phyloP scores from a whole-genome alignment of 2,888 invertebrate genomes.

The Rhamnusium bicolor region DNA sequence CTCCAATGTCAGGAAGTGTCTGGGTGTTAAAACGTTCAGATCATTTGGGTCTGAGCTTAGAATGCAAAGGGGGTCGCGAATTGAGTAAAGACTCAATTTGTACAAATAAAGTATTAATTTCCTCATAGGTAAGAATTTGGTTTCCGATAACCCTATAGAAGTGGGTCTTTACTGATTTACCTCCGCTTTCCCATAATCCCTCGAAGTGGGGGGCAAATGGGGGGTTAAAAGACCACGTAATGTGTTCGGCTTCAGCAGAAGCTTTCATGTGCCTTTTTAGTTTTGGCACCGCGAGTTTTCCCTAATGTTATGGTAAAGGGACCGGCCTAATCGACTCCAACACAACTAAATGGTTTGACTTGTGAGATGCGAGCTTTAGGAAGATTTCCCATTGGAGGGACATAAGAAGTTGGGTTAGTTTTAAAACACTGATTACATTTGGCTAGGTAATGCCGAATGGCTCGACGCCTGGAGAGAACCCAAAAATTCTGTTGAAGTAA shows the following conservation, averaged over 20 bases:
- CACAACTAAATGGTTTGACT: not conserved
- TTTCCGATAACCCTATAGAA: too few relatives aligned
- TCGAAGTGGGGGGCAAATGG: not conserved
- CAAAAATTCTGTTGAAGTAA: too few relatives aligned
- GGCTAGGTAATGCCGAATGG: not conserved
- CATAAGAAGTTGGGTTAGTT: not conserved
- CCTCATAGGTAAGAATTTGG: too few relatives aligned
- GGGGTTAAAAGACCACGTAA: not conserved
- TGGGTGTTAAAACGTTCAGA: not conserved
- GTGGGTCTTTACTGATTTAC: too few relatives aligned
- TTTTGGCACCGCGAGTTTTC: not conserved
- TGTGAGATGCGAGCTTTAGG: too few relatives aligned
- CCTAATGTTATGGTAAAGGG: not conserved
- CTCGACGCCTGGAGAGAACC: not conserved
- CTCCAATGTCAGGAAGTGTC: not conserved
- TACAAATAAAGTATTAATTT: not conserved
- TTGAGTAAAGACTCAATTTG: not conserved
- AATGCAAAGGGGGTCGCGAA: not conserved
- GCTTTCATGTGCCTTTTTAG: not conserved
- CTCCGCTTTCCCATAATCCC: not conserved
- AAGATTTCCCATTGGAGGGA: too few relatives aligned
- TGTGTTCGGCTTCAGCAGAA: not conserved
- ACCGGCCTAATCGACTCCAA: constrained; percentile 12
- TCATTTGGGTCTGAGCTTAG: constrained; percentile 3
- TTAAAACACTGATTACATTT: constrained; percentile 6